These are phyloP conservation scores for Chiloscyllium plagiosum DNA, from an alignment of 2,113 vertebrate genomes.

Conservation along the genomic window DNA sequence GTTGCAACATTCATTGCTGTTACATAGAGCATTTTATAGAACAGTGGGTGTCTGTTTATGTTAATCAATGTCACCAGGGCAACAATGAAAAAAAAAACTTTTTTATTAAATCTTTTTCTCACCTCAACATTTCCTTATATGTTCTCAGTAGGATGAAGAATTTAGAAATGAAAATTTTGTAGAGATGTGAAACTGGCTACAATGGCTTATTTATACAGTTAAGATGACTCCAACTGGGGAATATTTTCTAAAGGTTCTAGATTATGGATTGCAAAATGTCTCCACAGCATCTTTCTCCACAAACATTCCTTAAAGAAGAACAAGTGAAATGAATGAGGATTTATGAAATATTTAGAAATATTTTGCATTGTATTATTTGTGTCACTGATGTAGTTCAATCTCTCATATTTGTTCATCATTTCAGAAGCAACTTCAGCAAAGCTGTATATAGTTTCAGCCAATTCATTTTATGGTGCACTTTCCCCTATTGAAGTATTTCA, in stretches of 20 bases:
- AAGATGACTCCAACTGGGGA: background rate
- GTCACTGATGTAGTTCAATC: background rate
- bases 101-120: background rate
- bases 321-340: background rate
- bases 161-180: background rate
- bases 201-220: background rate
- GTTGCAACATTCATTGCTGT: background rate
- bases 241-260: background rate
- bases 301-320: background rate
- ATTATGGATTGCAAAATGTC: background rate
- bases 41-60: background rate
- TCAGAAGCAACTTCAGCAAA: background rate
- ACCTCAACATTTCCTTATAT: background rate
- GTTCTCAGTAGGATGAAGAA: background rate
- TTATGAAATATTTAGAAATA: background rate
- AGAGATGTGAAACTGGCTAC: background rate
- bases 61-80: background rate
- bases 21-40: background rate
- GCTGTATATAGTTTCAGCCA: background rate
- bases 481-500: background rate
- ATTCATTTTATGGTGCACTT: background rate
- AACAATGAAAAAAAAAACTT: background rate
- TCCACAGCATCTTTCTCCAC: background rate
- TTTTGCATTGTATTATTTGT: background rate
- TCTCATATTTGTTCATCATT: background rate